Evolutionary conservation across 2,888 invertebrate genomes (phyloP).

Genomic region (Volucella bombylans): DNA sequence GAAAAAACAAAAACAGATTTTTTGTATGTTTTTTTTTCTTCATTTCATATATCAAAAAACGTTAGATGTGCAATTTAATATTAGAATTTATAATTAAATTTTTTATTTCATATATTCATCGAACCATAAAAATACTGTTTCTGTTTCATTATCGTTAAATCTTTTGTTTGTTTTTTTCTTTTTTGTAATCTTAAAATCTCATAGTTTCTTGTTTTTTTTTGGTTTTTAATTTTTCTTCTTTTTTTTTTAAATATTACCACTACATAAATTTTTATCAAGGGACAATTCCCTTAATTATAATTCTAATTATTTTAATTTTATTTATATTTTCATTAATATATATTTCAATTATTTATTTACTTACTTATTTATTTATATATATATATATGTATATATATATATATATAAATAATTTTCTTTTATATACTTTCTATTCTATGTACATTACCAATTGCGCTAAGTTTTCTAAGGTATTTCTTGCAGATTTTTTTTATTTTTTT

Average conservation of each 20-base stretch:
- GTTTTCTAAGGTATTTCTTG: constrained; percentile 81
- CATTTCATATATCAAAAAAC: constrained; percentile 38
- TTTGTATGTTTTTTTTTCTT: constrained; percentile 26
- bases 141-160: constrained; percentile 50
- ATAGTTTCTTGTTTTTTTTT: constrained; percentile 62
- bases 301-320: constrained; percentile 47
- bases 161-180: constrained; percentile 20
- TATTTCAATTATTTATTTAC: constrained; percentile 47
- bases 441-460: constrained; percentile 82
- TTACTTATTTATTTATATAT: constrained; percentile 43
- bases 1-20: constrained; percentile 27
- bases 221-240: constrained; percentile 51
- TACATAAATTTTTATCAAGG: constrained; percentile 60
- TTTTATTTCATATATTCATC: constrained; percentile 54
- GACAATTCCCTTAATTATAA: constrained; percentile 66
- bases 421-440: constrained; percentile 75
- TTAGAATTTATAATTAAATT: constrained; percentile 56
- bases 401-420: constrained; percentile 53
- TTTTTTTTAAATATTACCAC: constrained; percentile 56
- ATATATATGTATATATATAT: constrained; percentile 52
- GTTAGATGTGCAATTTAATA: constrained; percentile 68
- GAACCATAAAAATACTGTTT: constrained; percentile 74
- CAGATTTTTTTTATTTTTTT: constrained; percentile 29
- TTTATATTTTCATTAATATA: constrained; percentile 50
- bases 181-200: constrained; percentile 67